phyloP scores from a whole-genome alignment of 2,888 invertebrate species.

The Lypha dubia region DNA sequence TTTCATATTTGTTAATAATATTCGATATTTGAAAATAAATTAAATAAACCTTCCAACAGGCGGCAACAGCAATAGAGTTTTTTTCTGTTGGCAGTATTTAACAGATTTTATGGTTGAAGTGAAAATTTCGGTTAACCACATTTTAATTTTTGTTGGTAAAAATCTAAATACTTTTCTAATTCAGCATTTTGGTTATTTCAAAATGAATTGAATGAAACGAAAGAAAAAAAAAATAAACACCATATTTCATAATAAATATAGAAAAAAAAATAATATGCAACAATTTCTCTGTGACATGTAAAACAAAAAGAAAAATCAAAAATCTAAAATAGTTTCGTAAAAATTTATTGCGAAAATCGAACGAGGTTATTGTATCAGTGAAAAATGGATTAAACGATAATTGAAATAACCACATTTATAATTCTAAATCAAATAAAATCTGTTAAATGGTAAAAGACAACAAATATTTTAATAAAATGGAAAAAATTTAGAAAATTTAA shows the following conservation, averaged over 20 bases:
- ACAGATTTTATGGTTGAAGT: constrained; percentile 69
- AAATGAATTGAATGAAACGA: not conserved
- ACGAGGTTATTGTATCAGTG: constrained; percentile 1
- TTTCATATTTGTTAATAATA: constrained; percentile 33
- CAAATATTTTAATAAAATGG: too few relatives aligned
- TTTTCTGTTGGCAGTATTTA: constrained; percentile 49
- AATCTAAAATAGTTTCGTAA: constrained; percentile 1
- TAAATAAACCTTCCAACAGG: not conserved
- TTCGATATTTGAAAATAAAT: not conserved
- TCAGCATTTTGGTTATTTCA: constrained; percentile 14
- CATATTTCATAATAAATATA: not conserved
- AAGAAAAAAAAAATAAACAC: not conserved
- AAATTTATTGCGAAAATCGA: constrained; percentile 13
- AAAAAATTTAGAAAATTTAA: too few relatives aligned
- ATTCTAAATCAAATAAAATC: too few relatives aligned
- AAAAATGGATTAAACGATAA: constrained; percentile 10
- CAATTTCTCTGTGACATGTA: constrained; percentile 18
- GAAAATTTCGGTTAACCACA: constrained; percentile 71
- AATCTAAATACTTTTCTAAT: constrained; percentile 54
- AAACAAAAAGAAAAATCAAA: constrained; percentile 13
- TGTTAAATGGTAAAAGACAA: too few relatives aligned
- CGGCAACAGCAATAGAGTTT: constrained; percentile 1
- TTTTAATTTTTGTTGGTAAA: constrained; percentile 54
- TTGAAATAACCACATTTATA: constrained; percentile 4
- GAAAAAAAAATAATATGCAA: not conserved